A percentile compares a stretch with the other conserved stretches of the same genome.
These are phyloP conservation scores for Eucriotettix oculatus DNA, from an alignment of 2,888 invertebrate species.

Conservation along the genomic window DNA sequence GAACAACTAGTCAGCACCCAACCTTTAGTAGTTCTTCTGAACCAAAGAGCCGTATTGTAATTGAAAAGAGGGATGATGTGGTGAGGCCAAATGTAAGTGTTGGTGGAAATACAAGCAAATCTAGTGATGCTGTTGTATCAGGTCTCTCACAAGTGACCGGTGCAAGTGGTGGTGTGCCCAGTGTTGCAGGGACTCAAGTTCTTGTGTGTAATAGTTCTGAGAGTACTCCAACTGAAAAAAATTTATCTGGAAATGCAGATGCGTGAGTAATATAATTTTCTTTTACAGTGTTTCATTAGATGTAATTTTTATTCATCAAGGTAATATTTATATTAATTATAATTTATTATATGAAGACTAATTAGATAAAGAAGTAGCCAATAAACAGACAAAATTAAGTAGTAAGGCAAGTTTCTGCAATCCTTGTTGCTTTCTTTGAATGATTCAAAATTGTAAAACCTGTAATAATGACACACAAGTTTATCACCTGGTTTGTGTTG, in stretches of 20 bases:
- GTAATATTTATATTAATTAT: too few species aligned
- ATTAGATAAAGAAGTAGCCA: too few species aligned
- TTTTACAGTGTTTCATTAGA: too few species aligned
- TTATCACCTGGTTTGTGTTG: too few species aligned
- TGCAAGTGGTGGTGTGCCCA: background rate
- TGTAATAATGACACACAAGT: too few species aligned
- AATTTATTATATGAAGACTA: too few species aligned
- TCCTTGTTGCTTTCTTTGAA: too few species aligned
- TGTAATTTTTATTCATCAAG: too few species aligned
- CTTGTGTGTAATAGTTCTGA: background rate
- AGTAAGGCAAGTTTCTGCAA: too few species aligned
- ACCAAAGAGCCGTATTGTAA: conserved; percentile 60
- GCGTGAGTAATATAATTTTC: background rate
- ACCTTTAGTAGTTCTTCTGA: conserved; percentile 63
- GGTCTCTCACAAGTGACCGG: background rate
- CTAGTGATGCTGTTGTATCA: background rate
- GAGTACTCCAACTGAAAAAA: background rate
- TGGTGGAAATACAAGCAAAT: conserved; percentile 17
- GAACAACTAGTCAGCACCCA: conserved; percentile 7
- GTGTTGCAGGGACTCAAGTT: background rate
- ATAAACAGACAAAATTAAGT: too few species aligned
- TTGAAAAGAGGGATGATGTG: conserved; percentile 56
- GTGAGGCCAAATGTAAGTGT: conserved; percentile 32
- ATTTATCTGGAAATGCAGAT: background rate
- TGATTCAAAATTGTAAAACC: too few species aligned